These are phyloP conservation scores for Phallusia fumigata DNA, from an alignment of 23 tunicate genomes.

Conservation along the genomic window DNA sequence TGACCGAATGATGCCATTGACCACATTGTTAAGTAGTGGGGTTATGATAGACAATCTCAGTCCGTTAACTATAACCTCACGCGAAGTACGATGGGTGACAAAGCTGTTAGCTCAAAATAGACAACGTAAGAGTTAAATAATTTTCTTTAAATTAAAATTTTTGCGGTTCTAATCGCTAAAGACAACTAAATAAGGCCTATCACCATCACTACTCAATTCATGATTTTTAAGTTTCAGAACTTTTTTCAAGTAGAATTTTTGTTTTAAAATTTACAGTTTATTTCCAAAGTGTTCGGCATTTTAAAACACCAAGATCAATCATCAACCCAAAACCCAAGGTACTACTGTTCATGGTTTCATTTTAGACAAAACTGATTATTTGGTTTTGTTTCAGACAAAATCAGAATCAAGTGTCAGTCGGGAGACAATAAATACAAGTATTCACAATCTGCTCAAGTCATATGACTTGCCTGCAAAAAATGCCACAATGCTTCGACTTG, in stretches of 20 bases:
- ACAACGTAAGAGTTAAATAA: neutral
- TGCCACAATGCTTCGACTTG: conserved; percentile 19
- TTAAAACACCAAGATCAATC: conserved; percentile 7
- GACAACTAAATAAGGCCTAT: no score
- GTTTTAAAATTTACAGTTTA: neutral
- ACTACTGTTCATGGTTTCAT: neutral
- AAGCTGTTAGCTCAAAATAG: neutral
- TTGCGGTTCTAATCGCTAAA: neutral
- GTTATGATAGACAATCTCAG: neutral
- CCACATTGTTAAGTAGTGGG: conserved; percentile 14
- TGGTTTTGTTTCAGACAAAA: neutral
- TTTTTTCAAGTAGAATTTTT: no score
- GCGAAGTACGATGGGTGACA: neutral
- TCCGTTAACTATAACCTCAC: neutral
- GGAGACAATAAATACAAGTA: conserved; percentile 4
- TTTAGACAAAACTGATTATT: neutral
- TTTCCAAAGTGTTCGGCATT: neutral
- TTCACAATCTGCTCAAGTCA: conserved; percentile 13
- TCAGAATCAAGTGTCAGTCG: neutral
- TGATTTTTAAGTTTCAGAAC: no score
- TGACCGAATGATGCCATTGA: conserved; percentile 35
- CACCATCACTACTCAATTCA: no score
- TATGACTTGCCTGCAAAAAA: conserved; percentile 20
- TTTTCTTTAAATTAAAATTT: neutral
- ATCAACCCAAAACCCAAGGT: neutral